Conservation (phyloP, 2,113 vertebrate species). For the Tauraco erythrolophus region DNA sequence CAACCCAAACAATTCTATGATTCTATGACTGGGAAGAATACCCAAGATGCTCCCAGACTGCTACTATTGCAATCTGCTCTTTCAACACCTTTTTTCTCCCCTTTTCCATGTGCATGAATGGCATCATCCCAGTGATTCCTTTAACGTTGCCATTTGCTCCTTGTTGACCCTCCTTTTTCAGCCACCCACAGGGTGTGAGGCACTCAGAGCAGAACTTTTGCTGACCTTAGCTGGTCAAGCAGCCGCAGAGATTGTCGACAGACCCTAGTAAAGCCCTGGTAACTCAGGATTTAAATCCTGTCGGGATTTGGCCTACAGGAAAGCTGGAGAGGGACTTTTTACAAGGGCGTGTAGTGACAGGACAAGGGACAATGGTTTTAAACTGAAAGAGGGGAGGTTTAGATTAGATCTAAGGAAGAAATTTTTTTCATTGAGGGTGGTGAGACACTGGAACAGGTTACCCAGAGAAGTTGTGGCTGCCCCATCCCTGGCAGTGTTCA, state of each 20-base stretch:
- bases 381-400: too few species aligned
- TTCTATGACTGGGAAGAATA: too few species aligned
- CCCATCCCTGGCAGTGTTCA: too few species aligned
- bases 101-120: neutral
- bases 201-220: neutral
- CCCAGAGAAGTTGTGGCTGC: too few species aligned
- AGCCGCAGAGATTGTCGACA: neutral
- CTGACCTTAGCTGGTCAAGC: neutral
- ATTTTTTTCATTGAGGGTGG: too few species aligned
- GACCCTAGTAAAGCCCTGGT: neutral
- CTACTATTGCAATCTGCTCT: neutral
- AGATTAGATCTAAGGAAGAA: too few species aligned
- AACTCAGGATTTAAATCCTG: neutral
- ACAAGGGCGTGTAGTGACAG: too few species aligned
- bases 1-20: too few species aligned
- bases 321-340: too few species aligned
- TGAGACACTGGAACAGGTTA: too few species aligned
- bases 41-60: accelerated
- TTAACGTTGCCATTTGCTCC: accelerated
- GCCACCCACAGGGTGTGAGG: neutral
- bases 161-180: neutral
- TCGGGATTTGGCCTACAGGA: too few species aligned
- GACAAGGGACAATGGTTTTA: too few species aligned
- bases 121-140: neutral
- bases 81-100: neutral